phyloP scores from a whole-genome alignment of 2,888 invertebrate species.

The Embidobia sp. region DNA sequence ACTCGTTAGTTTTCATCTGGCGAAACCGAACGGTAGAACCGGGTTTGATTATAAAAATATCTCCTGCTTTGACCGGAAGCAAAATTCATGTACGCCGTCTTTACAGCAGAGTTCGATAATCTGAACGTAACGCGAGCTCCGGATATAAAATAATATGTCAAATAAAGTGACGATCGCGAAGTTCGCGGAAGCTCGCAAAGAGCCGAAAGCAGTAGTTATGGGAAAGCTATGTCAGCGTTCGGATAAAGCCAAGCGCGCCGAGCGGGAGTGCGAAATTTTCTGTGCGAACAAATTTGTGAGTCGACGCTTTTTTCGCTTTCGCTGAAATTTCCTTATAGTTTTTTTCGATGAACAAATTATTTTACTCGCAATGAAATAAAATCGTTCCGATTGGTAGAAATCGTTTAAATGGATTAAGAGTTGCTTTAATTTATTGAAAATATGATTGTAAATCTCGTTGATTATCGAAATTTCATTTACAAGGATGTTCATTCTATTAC shows the following conservation, averaged over 20 bases:
- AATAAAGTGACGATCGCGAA: slow-evolving; percentile 57
- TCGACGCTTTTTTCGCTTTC: slow-evolving; percentile 46
- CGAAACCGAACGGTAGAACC: too few species aligned
- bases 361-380: too few species aligned
- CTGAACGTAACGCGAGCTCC: slow-evolving; percentile 57
- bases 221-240: slow-evolving; percentile 68
- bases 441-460: too few species aligned
- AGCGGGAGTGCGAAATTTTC: slow-evolving; percentile 67
- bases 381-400: too few species aligned
- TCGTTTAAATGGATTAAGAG: too few species aligned
- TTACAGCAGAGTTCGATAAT: slow-evolving; percentile 62
- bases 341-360: too few species aligned
- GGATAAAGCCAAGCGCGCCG: slow-evolving; percentile 73
- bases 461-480: too few species aligned
- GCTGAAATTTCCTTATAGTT: too few species aligned
- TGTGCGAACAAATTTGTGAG: slow-evolving; percentile 55
- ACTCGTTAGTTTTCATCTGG: neutral
- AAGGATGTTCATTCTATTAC: too few species aligned
- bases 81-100: slow-evolving; percentile 13
- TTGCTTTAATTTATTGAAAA: too few species aligned
- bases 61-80: neutral
- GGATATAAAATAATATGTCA: slow-evolving; percentile 54
- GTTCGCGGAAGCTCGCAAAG: slow-evolving; percentile 31
- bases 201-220: slow-evolving; percentile 36
- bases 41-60: slow-evolving; percentile 7